Evolutionary conservation across 2,888 invertebrate species (phyloP).

Genomic region (Scrobipalpa costella): DNA sequence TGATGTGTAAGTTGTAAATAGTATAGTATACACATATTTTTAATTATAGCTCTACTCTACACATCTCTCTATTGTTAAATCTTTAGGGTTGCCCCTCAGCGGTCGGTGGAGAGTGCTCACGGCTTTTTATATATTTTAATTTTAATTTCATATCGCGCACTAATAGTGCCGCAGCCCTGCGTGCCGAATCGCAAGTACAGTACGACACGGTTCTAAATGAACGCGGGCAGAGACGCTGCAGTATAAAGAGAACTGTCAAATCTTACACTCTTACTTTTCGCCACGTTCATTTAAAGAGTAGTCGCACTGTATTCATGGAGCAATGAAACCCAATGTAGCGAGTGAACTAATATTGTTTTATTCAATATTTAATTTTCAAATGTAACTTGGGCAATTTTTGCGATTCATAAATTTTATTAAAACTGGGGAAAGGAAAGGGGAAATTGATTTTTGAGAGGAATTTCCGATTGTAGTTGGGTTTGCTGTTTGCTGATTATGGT

Average conservation of each 20-base stretch:
- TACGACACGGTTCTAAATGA: no score
- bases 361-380: constrained; percentile 78
- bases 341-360: constrained; percentile 81
- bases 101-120: constrained; percentile 76
- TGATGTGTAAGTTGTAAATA: no score
- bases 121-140: constrained; percentile 80
- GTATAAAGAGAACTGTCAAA: no score
- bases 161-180: constrained; percentile 79
- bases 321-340: constrained; percentile 80
- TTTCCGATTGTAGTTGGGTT: constrained; percentile 25
- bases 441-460: constrained; percentile 36
- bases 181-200: constrained; percentile 76
- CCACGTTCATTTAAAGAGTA: no score
- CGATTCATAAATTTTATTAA: constrained; percentile 72
- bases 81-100: constrained; percentile 78
- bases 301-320: constrained; percentile 78
- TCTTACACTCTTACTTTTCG: no score
- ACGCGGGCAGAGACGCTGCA: no score
- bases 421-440: constrained; percentile 40
- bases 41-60: constrained; percentile 57
- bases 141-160: constrained; percentile 80
- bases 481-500: not conserved
- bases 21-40: no score
- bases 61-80: constrained; percentile 56
- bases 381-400: constrained; percentile 67